Conservation (phyloP, 2,113 vertebrate species). For the Narcine bancroftii region DNA sequence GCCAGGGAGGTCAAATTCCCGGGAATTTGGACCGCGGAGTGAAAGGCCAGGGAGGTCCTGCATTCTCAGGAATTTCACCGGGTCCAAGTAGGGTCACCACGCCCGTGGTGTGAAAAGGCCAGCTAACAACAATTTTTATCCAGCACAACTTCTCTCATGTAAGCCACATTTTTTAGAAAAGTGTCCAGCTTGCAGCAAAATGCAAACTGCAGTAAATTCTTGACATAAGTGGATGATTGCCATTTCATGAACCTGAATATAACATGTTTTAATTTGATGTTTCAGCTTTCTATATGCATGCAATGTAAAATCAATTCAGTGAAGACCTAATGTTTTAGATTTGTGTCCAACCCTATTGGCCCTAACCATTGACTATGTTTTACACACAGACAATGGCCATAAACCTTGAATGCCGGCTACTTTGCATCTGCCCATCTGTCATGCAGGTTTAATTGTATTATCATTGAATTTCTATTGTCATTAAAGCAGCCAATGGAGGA, state of each 20-base stretch:
- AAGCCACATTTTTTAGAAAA: background rate
- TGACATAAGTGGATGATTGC: background rate
- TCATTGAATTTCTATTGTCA: constrained; percentile 37
- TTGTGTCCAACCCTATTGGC: background rate
- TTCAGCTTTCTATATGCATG: background rate
- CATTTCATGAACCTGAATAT: background rate
- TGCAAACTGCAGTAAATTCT: background rate
- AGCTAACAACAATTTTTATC: too few species aligned
- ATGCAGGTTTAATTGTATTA: constrained; percentile 36
- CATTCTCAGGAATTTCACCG: too few species aligned
- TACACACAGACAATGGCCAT: background rate
- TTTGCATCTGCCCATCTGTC: constrained; percentile 21
- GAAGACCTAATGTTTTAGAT: background rate
- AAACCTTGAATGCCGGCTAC: constrained; percentile 16
- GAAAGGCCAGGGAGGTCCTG: too few species aligned
- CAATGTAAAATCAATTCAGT: constrained; percentile 13
- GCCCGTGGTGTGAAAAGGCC: too few species aligned
- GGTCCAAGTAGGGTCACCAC: too few species aligned
- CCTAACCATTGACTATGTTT: constrained; percentile 18
- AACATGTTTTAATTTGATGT: background rate
- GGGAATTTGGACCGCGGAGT: too few species aligned
- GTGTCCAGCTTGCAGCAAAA: background rate
- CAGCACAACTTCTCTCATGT: background rate
- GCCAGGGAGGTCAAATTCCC: too few species aligned
- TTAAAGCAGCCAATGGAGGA: constrained; percentile 31